Evolutionary conservation across 1,140 invertebrate species (phyloP).

Genomic region (Copidosoma floridanum): DNA sequence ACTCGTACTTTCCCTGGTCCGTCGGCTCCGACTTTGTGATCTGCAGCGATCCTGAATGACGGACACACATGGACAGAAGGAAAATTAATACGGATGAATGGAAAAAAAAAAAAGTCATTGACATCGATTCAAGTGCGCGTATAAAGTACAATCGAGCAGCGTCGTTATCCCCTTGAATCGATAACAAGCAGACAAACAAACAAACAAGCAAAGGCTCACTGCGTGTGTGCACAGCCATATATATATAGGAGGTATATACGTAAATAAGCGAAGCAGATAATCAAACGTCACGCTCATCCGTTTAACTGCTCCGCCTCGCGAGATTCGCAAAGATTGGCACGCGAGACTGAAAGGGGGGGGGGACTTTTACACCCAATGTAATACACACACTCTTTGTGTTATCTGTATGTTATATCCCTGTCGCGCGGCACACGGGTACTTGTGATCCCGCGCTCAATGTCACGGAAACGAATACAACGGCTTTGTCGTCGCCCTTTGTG

Average conservation of each 20-base stretch:
- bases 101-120: neutral
- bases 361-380: neutral
- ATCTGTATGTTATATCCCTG: too few species aligned
- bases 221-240: too few species aligned
- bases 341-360: neutral
- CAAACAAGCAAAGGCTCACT: neutral
- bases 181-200: neutral
- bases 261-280: neutral
- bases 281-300: conserved; percentile 15
- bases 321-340: conserved; percentile 12
- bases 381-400: too few species aligned
- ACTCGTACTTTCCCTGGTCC: conserved; percentile 91
- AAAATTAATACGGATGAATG: too few species aligned
- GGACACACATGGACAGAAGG: too few species aligned
- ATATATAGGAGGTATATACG: too few species aligned
- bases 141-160: too few species aligned
- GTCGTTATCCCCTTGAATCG: too few species aligned
- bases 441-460: conserved; percentile 19
- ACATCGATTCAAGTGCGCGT: too few species aligned
- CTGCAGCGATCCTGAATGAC: conserved; percentile 86
- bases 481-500: neutral
- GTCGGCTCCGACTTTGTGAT: conserved; percentile 86
- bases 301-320: neutral
- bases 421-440: too few species aligned
- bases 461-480: conserved; percentile 18